Base-by-base conservation (phyloP, 2,797 vertebrate species). In the Atherinosoma microstoma region DNA sequence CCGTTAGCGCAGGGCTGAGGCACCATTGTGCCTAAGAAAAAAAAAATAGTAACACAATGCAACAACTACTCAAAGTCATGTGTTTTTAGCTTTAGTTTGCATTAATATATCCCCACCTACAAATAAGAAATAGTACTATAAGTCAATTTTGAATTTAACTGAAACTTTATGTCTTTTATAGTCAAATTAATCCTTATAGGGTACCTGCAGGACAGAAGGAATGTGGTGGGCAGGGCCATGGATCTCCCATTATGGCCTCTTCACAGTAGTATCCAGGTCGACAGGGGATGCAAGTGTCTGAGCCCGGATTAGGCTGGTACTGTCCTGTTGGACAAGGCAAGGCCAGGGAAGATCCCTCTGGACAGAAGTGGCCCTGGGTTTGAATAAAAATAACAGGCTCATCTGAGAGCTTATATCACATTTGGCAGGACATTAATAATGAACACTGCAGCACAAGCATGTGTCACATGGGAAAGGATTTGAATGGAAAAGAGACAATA, bases 251-350 rank as follows among this genome's bases (percentile, higher is more conserved):
- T 47, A 96, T 89, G 16, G 91, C 89, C 70, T 96, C 94, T 53
- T 96, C 96, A 80, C 98, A 98, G 92, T 95, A 97, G 87, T 95
- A 98, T 16, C 97, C 97, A 47, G 96, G 92, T 27, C 92, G 95
- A 79, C 97, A 98, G 0, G 92, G 94, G 56, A 97, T 76, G 72
- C 97, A 99, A 83, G 75, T 82, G 0, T 94, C 91, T 11, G 96
- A 96, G 60, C 95, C 96, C 0, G 59, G 65, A 78, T 95, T 96
- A 0, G 97, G 95, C 84, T 99, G 97, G 87, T 96, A 97, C 74
- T 96, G 86, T 58, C 97, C 97, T 0, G 90, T 94, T n/a, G 91
- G 95, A 79, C 98, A 98, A 0, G 94, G 94, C 5, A 84, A 66
- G 10, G 97, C 95, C 54, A 92, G 40, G 22, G 94, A 87, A 66